Evolutionary conservation across 2,888 invertebrate genomes (phyloP), one percentile per base, ranked within the genome.

Genomic region (Dastarcus helophoroides): DNA sequence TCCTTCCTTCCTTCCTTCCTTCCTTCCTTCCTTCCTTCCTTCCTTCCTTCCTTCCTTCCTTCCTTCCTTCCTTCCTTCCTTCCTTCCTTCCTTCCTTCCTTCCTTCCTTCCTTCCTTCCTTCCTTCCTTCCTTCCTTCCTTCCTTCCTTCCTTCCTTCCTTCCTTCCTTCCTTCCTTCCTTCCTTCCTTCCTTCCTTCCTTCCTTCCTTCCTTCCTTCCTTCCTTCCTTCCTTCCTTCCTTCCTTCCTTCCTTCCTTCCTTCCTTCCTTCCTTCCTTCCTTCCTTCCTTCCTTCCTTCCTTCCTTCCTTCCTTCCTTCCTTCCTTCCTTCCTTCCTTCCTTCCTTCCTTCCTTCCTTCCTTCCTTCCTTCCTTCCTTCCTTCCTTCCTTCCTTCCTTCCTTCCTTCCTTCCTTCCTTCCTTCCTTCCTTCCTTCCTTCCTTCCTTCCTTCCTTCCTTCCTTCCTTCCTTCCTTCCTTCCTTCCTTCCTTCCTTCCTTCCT

Each of bases 11-110:
- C 19, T 19, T 19, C 19, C 19, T 19, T 19, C 7, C 19, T 19
- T 19, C 19, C 19, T 19, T 19, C 7, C 19, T 19, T 19, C 19
- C 19, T 19, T 19, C 19, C 19, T 19, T 19, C 19, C 19, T 19
- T 19, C 19, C 19, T 19, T 19, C 19, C 19, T 19, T 19, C 19
- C 19, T 19, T 19, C 19, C 19, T 19, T 19, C 19, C 19, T 19
- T 19, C 19, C 19, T 19, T 19, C 19, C 19, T 19, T 19, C 19
- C 19, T 19, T 19, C n/a, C n/a, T n/a, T 19, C n/a, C n/a, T n/a
- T 19, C n/a, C 19, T 19, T 19, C 19, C 19, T 19, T 19, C n/a
- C 7, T 19, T 19, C n/a, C 19, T 19, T n/a, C 7, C 19, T 19
- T 19, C 19, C n/a, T 19, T 19, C 19, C n/a, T 19, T n/a, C 19